A percentile compares a stretch with the other conserved stretches of the same genome.
Evolutionary conservation across 2,113 vertebrate genomes (phyloP).

Genomic region (Myiagra hebetior): DNA sequence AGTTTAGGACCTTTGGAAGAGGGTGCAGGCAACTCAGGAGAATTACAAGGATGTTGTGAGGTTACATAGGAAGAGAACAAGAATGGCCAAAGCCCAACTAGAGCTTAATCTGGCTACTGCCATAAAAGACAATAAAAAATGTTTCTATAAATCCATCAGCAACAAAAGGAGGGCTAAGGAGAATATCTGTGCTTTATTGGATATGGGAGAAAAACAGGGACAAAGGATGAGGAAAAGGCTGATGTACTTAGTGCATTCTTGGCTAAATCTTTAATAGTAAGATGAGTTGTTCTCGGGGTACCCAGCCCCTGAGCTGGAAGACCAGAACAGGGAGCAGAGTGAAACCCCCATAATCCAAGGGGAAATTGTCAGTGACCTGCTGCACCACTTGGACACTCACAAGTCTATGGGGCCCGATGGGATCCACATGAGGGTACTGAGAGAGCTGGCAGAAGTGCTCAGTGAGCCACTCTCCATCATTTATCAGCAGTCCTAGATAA

Average conservation of each 20-base stretch:
- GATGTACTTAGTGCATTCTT: background rate
- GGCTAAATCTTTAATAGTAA: background rate
- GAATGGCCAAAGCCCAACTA: background rate
- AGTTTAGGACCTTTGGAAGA: background rate
- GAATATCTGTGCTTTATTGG: background rate
- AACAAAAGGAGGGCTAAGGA: background rate
- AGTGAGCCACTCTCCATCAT: accelerated
- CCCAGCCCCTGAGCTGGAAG: background rate
- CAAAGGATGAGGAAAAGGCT: background rate
- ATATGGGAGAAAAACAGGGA: background rate
- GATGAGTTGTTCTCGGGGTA: background rate
- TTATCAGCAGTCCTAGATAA: background rate
- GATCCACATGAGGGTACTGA: background rate
- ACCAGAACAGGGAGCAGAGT: background rate
- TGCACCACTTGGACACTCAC: background rate
- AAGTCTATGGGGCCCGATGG: background rate
- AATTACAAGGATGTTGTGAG: background rate
- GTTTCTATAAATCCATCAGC: background rate
- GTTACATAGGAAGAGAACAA: background rate
- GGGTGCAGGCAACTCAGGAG: background rate
- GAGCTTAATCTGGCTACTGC: background rate
- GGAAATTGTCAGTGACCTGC: background rate
- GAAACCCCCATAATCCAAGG: background rate
- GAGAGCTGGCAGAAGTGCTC: background rate
- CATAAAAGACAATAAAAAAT: background rate